Percentiles rank a stretch among this genome's conserved stretches.
Conservation (phyloP, 2,797 vertebrate species). For the Catamblyrhynchus diadema region DNA sequence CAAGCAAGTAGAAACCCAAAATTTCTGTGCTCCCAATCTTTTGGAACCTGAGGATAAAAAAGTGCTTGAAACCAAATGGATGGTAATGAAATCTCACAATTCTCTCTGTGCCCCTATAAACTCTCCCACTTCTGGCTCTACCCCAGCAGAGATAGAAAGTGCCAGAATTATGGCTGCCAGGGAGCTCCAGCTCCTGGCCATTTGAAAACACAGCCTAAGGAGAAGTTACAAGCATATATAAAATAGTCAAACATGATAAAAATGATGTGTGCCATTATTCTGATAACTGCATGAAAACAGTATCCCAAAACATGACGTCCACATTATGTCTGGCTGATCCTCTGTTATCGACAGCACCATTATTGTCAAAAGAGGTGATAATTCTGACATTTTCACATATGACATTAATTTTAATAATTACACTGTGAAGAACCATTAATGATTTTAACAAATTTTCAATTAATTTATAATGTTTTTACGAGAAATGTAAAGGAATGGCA, state of each 20-base stretch:
- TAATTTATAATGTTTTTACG: neutral
- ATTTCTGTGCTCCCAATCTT: neutral
- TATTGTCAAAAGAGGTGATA: neutral
- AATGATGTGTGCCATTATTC: neutral
- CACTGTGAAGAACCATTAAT: neutral
- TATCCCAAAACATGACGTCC: fast-evolving
- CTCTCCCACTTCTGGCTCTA: neutral
- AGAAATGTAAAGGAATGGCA: neutral
- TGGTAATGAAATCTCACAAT: neutral
- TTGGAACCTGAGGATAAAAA: neutral
- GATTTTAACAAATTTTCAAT: neutral
- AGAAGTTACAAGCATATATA: neutral
- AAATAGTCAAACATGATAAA: neutral
- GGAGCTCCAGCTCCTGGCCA: neutral
- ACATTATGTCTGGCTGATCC: neutral
- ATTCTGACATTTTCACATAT: neutral
- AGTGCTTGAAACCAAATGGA: neutral
- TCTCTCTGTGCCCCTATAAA: neutral
- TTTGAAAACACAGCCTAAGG: neutral
- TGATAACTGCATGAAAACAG: neutral
- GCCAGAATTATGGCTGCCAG: neutral
- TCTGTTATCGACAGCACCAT: neutral
- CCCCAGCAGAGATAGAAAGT: neutral
- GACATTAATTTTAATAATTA: neutral
- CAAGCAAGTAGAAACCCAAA: neutral